Base-by-base conservation (phyloP, 2,888 invertebrate genomes). In the Nycteola revayana region DNA sequence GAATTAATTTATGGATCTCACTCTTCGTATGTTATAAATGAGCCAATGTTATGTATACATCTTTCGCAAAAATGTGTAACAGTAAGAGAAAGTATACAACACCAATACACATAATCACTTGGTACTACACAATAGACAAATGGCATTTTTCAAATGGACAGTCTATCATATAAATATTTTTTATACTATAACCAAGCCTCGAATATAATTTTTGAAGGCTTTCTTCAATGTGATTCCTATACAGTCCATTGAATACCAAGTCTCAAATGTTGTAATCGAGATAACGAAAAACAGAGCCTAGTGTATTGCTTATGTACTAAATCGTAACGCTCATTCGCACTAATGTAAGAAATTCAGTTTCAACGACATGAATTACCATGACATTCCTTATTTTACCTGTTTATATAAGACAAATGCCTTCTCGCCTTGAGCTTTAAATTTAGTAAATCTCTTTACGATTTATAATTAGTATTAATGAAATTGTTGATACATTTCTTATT, bases 321-420 rank as follows among this genome's bases (percentile, higher is more conserved):
- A 33, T 42, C 43, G 28, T 37, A 47, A 53, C 46, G 59, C 59
- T 49, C 49, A 52, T 58, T 52, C 42, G 48, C 45, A 42, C 27
- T 42, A 47, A 43, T 58, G 45, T 48, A 49, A 57, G 59, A 55
- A 55, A 45, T 54, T 49, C 44, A 36, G 49, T 49, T 55, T 42
- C 60, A 54, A 50, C 54, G 55, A 53, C 34, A 56, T 40, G 43
- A 60, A 52, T 49, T 48, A 60, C 58, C 62, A 62, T 62, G 63
- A 62, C 62, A 62, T 62, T 62, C 62, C 62, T 49, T 56, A 47
- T 47, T 60, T 58, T 60, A 54, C 50, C 60, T 60, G 55, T 57
- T 50, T 48, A 48, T 41, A 20, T 49, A 48, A 56, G 57, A 56
- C 39, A 51, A 49, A 29, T 59, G 59, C 57, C 57, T 48, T 44